phyloP scores from a whole-genome alignment of 2,888 invertebrate genomes.

The Diabrotica balteata region DNA sequence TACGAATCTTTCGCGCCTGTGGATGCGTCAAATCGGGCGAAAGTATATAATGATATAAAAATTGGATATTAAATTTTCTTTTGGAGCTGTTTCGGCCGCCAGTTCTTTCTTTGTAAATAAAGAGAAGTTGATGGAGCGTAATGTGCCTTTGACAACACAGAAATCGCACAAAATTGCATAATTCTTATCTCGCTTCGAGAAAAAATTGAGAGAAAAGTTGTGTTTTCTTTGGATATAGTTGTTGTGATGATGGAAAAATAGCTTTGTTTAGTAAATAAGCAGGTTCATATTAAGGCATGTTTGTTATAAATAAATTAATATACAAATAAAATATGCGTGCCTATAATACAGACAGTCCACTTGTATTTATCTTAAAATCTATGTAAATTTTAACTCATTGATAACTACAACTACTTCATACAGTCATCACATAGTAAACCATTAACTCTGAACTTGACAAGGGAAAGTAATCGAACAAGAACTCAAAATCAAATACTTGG shows the following conservation, averaged over 20 bases:
- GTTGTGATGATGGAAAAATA: conserved; percentile 2
- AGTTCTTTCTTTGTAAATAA: conserved; percentile 25
- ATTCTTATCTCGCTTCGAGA: conserved; percentile 15
- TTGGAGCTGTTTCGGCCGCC: conserved; percentile 14
- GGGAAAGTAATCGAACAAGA: no score
- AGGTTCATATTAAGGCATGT: neutral
- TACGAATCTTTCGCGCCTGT: conserved; percentile 48
- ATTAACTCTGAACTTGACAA: no score
- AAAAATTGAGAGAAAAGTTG: conserved; percentile 4
- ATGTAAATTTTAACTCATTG: no score
- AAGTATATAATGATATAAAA: conserved; percentile 55
- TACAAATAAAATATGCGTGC: no score
- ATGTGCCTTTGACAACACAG: conserved; percentile 21
- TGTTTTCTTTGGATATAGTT: conserved; percentile 7
- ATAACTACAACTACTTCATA: no score
- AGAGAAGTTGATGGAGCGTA: conserved; percentile 12
- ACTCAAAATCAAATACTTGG: no score
- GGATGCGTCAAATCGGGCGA: conserved; percentile 53
- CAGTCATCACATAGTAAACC: no score
- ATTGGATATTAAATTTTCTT: conserved; percentile 49
- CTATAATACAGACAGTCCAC: no score
- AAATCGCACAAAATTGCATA: conserved; percentile 22
- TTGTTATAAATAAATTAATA: neutral
- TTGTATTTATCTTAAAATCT: no score
- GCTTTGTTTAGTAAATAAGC: neutral